Conservation (phyloP, 2,113 vertebrate genomes). For the Gymnogyps californianus region DNA sequence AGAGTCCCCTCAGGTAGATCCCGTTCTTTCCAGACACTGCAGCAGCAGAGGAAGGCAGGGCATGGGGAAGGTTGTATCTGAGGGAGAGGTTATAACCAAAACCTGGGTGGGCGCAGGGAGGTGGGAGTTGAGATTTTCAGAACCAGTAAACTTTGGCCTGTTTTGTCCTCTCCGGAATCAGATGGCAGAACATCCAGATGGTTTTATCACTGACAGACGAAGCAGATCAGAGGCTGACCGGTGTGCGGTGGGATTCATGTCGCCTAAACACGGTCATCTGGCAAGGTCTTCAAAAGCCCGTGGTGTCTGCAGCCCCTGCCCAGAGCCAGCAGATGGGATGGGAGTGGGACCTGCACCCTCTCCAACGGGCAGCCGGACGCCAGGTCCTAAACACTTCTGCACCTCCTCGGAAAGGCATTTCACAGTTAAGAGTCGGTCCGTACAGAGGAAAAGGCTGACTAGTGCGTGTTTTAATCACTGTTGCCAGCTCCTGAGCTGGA, state of each 20-base stretch:
- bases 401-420: background rate
- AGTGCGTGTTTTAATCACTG: background rate
- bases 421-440: background rate
- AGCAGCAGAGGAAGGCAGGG: background rate
- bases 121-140: background rate
- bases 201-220: background rate
- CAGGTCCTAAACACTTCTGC: background rate
- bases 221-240: background rate
- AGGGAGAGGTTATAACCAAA: background rate
- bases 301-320: background rate
- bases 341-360: background rate
- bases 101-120: background rate
- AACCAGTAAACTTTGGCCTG: background rate
- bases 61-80: background rate
- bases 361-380: accelerated
- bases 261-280: accelerated
- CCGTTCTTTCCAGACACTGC: background rate
- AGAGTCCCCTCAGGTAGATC: background rate
- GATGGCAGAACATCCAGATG: background rate
- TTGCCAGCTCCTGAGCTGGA: background rate
- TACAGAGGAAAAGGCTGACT: background rate
- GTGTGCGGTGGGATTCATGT: background rate
- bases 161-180: background rate
- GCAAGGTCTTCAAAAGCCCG: background rate
- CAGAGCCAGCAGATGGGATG: background rate